Evolutionary conservation across 1,140 invertebrate species (phyloP).

Genomic region (Calliphora vicina): DNA sequence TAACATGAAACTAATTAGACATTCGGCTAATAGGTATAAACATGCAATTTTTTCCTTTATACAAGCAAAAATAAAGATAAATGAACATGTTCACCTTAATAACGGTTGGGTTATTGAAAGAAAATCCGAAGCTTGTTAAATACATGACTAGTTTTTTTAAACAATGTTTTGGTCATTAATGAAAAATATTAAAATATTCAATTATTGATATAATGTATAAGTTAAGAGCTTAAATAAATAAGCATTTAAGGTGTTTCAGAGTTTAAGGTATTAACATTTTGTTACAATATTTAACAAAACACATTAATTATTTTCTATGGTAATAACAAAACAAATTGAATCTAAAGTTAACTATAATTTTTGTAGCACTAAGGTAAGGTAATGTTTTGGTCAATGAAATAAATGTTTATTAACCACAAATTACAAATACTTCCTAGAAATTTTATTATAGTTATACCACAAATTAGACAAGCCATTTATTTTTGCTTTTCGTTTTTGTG

Average conservation of each 20-base stretch:
- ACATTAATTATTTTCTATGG: no score
- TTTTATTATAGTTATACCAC: not conserved
- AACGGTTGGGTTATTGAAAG: not conserved
- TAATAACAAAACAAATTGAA: no score
- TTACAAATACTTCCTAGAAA: not conserved
- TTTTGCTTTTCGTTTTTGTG: not conserved
- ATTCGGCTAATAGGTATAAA: conserved; percentile 26
- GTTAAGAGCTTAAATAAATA: no score
- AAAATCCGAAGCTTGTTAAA: not conserved
- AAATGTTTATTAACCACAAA: not conserved
- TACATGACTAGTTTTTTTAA: not conserved
- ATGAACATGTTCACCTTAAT: not conserved
- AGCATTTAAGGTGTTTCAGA: no score
- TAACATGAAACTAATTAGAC: conserved; percentile 32
- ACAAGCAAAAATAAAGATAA: not conserved
- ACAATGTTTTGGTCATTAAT: not conserved
- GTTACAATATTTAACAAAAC: no score
- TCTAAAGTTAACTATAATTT: no score
- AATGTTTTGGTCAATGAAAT: no score
- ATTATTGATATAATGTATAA: no score
- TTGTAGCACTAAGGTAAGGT: no score
- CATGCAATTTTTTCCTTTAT: conserved; percentile 10
- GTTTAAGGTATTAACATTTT: no score
- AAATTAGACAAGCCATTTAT: conserved; percentile 28
- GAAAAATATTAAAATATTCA: no score